Percentiles rank a stretch among this genome's conserved stretches.
These are phyloP conservation scores for Coelinius sp. DNA, from an alignment of 2,888 invertebrate genomes.

Conservation along the genomic window DNA sequence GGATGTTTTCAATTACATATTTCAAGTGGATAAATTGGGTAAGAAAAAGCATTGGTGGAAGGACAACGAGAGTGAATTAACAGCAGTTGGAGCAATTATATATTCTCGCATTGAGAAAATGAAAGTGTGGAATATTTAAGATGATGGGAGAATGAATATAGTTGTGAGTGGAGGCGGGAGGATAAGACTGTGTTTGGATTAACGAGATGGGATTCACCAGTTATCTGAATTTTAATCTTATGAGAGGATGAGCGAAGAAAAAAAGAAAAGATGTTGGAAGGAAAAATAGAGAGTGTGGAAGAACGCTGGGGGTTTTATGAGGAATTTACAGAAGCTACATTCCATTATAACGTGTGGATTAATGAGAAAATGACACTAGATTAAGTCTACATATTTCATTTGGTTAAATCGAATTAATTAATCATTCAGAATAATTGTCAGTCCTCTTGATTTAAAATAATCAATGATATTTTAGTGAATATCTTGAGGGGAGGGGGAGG, in stretches of 20 bases:
- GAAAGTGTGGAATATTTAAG: constrained; percentile 27
- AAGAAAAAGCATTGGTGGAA: not conserved
- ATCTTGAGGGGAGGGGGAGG: too few species aligned
- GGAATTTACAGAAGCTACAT: constrained; percentile 9
- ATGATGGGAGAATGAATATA: constrained; percentile 14
- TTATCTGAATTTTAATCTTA: constrained; percentile 13
- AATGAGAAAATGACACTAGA: not conserved
- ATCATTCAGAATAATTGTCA: not conserved
- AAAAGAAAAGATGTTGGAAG: not conserved
- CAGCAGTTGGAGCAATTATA: constrained; percentile 14
- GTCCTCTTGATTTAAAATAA: too few species aligned
- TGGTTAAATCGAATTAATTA: not conserved
- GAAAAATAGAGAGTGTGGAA: not conserved
- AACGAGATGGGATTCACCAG: constrained; percentile 14
- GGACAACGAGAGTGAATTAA: not conserved
- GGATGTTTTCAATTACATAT: too few species aligned
- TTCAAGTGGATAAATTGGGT: not conserved
- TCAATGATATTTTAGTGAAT: too few species aligned
- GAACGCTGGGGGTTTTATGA: not conserved
- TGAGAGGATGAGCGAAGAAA: not conserved
- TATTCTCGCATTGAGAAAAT: not conserved
- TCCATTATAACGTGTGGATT: not conserved
- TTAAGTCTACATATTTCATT: not conserved
- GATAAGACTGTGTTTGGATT: constrained; percentile 11
- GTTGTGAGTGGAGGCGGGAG: not conserved